phyloP scores from a whole-genome alignment of 2,113 vertebrate genomes.

The Thunnus thynnus region DNA sequence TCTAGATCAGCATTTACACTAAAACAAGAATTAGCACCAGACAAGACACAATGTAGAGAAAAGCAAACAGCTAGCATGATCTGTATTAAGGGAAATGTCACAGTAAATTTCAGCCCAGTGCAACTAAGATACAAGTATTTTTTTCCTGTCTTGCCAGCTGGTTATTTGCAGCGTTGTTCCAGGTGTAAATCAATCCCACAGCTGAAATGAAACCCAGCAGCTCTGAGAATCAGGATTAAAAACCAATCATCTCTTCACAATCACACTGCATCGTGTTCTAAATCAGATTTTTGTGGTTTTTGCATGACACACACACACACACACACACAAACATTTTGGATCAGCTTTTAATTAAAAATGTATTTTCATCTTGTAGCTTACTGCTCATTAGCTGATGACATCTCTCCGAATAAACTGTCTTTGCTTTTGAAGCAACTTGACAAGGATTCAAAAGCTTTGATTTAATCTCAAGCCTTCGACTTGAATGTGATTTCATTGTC shows the following conservation, averaged over 20 bases:
- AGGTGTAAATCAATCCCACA: conserved; percentile 41
- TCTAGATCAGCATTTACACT: neutral
- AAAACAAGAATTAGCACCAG: neutral
- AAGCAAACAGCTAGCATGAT: no score
- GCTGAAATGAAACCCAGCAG: conserved; percentile 4
- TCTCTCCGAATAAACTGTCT: neutral
- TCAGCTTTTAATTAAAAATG: neutral
- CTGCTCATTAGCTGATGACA: neutral
- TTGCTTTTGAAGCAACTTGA: neutral
- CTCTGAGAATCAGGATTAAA: conserved; percentile 17
- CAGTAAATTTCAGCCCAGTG: neutral
- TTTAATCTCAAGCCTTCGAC: neutral
- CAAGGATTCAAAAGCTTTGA: neutral
- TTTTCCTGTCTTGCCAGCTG: conserved; percentile 15
- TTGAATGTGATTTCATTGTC: neutral
- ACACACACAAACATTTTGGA: neutral
- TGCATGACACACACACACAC: neutral
- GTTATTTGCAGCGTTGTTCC: conserved; percentile 6
- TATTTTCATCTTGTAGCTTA: neutral
- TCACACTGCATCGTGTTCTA: conserved; percentile 30
- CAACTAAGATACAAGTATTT: neutral
- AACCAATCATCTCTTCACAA: conserved; percentile 26
- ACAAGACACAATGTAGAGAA: no score
- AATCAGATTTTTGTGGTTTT: neutral
- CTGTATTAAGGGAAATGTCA: no score